Conservation (phyloP, 92 coral and sea anemone species). For the Zoanthus sansibaricus region DNA sequence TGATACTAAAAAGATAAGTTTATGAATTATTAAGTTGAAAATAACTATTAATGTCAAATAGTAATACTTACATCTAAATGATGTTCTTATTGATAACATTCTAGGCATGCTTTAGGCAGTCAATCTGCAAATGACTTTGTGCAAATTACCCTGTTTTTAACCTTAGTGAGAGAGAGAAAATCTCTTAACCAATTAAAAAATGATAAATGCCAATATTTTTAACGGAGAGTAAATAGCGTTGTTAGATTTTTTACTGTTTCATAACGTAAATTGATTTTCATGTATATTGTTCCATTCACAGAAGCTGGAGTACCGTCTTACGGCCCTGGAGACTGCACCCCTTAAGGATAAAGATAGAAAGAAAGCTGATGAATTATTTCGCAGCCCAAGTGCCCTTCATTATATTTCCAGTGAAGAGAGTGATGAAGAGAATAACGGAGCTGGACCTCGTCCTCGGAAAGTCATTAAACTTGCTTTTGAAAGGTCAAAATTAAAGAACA, state of each 20-base stretch:
- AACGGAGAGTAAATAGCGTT: conserved; percentile 7
- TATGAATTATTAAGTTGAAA: no score
- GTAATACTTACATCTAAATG: no score
- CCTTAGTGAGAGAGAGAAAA: background rate
- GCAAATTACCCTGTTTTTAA: no score
- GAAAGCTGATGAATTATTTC: background rate
- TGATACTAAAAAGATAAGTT: no score
- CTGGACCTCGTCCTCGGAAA: conserved; percentile 62
- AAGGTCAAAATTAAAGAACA: conserved; percentile 43
- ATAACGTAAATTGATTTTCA: background rate
- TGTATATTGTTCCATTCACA: conserved; percentile 13
- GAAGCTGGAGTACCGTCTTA: conserved; percentile 15
- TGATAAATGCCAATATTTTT: conserved; percentile 5
- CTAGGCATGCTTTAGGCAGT: no score
- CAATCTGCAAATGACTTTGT: no score
- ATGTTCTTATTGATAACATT: no score
- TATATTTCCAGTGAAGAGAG: background rate
- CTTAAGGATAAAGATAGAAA: background rate
- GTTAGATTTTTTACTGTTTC: conserved; percentile 9
- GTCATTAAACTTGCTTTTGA: conserved; percentile 51
- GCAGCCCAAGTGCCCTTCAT: background rate
- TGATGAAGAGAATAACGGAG: background rate
- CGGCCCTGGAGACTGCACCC: conserved; percentile 3
- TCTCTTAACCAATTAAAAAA: background rate
- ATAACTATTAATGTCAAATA: no score